phyloP scores from a whole-genome alignment of 2,113 vertebrate species.

The Tympanuchus pallidicinctus region DNA sequence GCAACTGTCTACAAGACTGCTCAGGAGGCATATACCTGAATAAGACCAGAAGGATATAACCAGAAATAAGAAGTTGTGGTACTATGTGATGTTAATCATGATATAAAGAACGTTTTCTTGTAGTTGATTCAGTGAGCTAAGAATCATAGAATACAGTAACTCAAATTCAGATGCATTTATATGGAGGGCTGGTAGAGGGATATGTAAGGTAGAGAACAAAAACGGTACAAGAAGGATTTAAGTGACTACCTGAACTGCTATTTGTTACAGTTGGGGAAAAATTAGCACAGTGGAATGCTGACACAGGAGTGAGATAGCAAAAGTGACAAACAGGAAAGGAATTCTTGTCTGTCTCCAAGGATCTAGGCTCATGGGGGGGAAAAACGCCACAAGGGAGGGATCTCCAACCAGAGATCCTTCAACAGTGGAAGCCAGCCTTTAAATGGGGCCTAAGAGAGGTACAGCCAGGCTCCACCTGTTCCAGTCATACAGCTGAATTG shows the following conservation, averaged over 20 bases:
- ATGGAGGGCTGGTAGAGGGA: not conserved
- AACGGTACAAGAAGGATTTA: slow-evolving; percentile 19
- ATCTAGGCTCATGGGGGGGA: no score
- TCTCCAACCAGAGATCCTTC: no score
- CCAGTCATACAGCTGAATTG: no score
- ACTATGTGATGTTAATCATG: not conserved
- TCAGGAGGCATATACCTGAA: not conserved
- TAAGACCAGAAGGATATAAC: not conserved
- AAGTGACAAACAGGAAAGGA: no score
- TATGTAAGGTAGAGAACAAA: not conserved
- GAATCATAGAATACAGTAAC: not conserved
- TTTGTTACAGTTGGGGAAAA: not conserved
- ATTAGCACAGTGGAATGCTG: no score
- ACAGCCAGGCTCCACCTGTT: no score
- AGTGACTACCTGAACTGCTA: not conserved
- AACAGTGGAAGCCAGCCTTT: no score
- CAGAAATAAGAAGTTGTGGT: not conserved
- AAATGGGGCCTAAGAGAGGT: no score
- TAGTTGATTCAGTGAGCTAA: not conserved
- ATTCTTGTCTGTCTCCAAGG: no score
- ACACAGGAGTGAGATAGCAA: no score
- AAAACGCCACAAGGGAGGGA: no score
- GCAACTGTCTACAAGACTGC: not conserved
- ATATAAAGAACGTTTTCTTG: not conserved
- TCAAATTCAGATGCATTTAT: not conserved